phyloP scores from a whole-genome alignment of 2,888 invertebrate species.

The Achlya flavicornis region DNA sequence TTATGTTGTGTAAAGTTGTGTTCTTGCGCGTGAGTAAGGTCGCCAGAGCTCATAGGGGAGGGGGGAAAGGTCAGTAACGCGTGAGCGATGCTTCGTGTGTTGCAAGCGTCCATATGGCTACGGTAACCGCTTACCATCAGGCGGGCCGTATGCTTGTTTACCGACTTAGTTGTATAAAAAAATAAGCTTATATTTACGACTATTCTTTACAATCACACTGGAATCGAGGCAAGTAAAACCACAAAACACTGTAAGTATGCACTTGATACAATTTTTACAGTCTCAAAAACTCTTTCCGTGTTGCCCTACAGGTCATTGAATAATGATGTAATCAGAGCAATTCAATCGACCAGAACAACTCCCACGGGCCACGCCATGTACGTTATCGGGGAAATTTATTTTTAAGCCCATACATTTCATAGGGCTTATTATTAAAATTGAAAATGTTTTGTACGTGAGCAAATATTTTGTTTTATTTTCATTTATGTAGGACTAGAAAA shows the following conservation, averaged over 20 bases:
- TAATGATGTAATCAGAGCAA: not conserved
- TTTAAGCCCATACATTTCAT: not conserved
- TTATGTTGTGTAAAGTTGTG: too few relatives aligned
- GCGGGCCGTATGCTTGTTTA: too few relatives aligned
- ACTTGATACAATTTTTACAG: not conserved
- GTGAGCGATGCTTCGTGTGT: too few relatives aligned
- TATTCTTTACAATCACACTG: too few relatives aligned
- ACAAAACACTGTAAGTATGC: not conserved
- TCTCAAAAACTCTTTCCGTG: not conserved
- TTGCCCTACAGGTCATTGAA: not conserved
- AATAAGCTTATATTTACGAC: too few relatives aligned
- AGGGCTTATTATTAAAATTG: not conserved
- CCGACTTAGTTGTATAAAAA: too few relatives aligned
- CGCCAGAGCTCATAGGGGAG: too few relatives aligned
- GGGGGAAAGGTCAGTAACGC: too few relatives aligned
- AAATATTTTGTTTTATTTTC: not conserved
- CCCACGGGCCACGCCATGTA: not conserved
- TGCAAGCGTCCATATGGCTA: too few relatives aligned
- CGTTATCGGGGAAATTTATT: not conserved
- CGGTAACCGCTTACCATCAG: too few relatives aligned
- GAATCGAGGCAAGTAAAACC: too few relatives aligned
- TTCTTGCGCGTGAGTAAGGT: too few relatives aligned
- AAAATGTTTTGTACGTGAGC: not conserved
- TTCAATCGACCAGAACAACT: not conserved
- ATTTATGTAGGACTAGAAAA: not conserved